Base-by-base conservation (phyloP, 2,888 invertebrate species). In the Mimumesa dahlbomi region DNA sequence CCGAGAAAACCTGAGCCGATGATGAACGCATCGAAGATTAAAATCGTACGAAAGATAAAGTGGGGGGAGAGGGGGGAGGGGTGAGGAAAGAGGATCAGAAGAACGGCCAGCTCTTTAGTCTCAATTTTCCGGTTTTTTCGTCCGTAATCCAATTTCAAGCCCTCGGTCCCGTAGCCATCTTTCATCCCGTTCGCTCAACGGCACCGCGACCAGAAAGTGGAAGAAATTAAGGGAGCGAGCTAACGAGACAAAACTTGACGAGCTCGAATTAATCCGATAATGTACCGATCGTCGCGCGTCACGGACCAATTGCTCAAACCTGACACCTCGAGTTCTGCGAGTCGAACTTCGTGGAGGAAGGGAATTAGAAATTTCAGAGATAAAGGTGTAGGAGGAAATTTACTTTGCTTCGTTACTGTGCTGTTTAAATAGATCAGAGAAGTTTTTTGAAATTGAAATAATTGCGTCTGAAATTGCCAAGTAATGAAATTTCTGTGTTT, bases 191-290 rank as follows among this genome's bases (percentile, higher is more conserved):
- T 29, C 40, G n/a, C n/a, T n/a, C n/a, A n/a, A n/a, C n/a, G n/a
- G n/a, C 9, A 25, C 29, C 22, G 34, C 40, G 49, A 43, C 36
- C 25, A 19, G 42, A 67, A 49, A 31, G 40, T 45, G 36, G 50
- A 25, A 58, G 48, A 63, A 68, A 45, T 67, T 42, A 42, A 9
- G 16, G 29, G 19, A 19, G 34, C 49, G 49, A 22, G 25, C 46
- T 40, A 56, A 48, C 48, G 48, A 25, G 54, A 43, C 48, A 38
- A 69, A 40, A 56, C 38, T 48, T 42, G 57, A 46, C 48, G 65
- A 56, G 54, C 43, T 29, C 40, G 59, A 59, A 68, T 74, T 74
- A 69, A 74, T 74, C 53, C 52, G 56, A 69, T 74, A 69, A 74
- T 31, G 46, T 31, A 31, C 11, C 34, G 68, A 68, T 74, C 63